Percentiles rank a stretch among this genome's conserved stretches.
These are phyloP conservation scores for Calameuta idolon DNA, from an alignment of 2,888 invertebrate genomes.

Conservation along the genomic window DNA sequence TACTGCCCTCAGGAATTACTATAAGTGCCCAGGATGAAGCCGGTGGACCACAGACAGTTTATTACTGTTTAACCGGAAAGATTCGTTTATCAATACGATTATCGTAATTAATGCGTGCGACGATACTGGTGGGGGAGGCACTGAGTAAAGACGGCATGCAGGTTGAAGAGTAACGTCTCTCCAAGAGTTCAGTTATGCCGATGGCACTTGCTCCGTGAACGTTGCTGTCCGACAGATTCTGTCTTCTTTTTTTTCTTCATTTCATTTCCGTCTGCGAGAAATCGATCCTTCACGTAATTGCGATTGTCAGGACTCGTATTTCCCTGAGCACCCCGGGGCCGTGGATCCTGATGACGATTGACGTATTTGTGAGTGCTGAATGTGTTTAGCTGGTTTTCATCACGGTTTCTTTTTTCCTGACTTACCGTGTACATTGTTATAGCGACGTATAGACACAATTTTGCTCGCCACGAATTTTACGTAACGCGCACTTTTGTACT, in stretches of 20 bases:
- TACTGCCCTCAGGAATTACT: neutral
- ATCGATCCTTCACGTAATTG: neutral
- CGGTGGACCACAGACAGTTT: neutral
- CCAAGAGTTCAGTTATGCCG: conserved; percentile 9
- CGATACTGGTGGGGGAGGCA: neutral
- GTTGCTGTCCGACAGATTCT: neutral
- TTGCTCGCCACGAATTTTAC: neutral
- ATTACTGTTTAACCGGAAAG: neutral
- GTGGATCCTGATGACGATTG: neutral
- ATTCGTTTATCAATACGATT: conserved; percentile 5
- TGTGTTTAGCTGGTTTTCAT: neutral
- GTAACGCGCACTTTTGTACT: neutral
- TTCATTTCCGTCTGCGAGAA: neutral
- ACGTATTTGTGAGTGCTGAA: neutral
- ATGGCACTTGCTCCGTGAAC: conserved; percentile 8
- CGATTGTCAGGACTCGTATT: neutral
- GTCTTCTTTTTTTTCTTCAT: neutral
- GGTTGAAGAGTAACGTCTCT: conserved; percentile 6
- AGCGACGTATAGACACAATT: neutral
- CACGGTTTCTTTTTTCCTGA: neutral
- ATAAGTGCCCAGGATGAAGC: neutral
- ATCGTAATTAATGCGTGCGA: conserved; percentile 7
- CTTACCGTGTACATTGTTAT: neutral
- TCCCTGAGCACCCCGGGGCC: neutral
- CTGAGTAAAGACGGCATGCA: neutral